Percentiles rank a stretch among this genome's conserved stretches.
Evolutionary conservation across 2,797 vertebrate genomes (phyloP).

Genomic region (Carcharodon carcharias): DNA sequence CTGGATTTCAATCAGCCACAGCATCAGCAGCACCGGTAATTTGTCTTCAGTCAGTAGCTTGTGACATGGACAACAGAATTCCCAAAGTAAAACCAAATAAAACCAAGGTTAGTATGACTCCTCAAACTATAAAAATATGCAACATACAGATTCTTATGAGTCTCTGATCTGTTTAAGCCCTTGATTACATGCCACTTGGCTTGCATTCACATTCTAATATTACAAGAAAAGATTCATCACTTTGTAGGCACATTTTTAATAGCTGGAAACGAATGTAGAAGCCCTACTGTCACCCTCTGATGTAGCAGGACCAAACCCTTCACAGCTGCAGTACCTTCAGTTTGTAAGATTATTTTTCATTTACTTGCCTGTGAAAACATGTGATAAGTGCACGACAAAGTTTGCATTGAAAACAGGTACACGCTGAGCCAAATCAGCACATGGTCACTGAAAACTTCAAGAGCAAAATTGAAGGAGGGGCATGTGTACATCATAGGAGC

Average conservation of each 20-base stretch:
- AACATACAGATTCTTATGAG: neutral
- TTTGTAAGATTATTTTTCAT: neutral
- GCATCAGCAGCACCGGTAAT: neutral
- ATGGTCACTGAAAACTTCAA: neutral
- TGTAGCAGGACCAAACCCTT: neutral
- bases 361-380: neutral
- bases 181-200: neutral
- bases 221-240: neutral
- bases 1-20: neutral
- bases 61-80: neutral
- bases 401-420: neutral
- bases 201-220: neutral
- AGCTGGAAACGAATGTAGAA: neutral
- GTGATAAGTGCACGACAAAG: neutral
- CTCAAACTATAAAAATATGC: neutral
- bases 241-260: neutral
- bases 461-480: neutral
- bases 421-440: neutral
- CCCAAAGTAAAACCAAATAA: neutral
- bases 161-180: neutral
- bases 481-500: neutral
- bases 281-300: neutral
- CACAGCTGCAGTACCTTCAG: neutral
- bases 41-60: no score
- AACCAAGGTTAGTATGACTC: neutral